Base-by-base conservation (phyloP, 92 coral and sea anemone genomes). In the Epizoanthus stellaris region DNA sequence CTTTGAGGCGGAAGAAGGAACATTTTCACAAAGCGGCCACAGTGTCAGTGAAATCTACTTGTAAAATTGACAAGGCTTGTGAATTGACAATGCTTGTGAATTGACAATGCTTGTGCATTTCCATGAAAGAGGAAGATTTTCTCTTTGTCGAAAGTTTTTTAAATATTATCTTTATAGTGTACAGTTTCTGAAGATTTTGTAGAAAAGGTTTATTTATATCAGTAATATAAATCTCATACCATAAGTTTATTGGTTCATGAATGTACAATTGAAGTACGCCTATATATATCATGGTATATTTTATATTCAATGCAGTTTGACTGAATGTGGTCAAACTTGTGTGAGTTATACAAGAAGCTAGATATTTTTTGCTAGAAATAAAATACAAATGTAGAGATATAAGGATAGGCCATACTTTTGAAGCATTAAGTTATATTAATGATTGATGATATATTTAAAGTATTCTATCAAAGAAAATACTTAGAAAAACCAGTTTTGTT, bases 171-270 rank as follows among this genome's bases (percentile, higher is more conserved):
- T 39, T 59, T 76, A 57, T 59, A 57, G 67, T 76, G 81, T 76
- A 76, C 81, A 76, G 73, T 63, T 79, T 79, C 59, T 62, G 47
- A 79, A 43, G 30, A 20, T 79, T 45, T 79, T 62, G 72, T 77
- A 79, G 73, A 79, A 67, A 76, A 60, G 61, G 21, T 79, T 63
- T 79, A 79, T 79, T 79, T 79, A 79, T 79, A 63, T 19, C 61
- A 61, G 60, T n/a, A 79, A 40, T 52, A 20, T 25, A 39, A 15
- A n/a, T 13, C 15, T 30, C 9, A 5, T 23, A 12, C 56, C n/a
- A 14, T 30, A 6, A 20, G 30, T 49, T 75, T 19, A 75, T 20
- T 9, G 38, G 6, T 53, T 23, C 34, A 72, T 20, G 58, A 11
- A 34, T 56, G 58, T 54, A 23, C 39, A 66, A 14, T 67, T 67